Evolutionary conservation across 2,797 vertebrate species (phyloP).

Genomic region (Enteromius argenteus): DNA sequence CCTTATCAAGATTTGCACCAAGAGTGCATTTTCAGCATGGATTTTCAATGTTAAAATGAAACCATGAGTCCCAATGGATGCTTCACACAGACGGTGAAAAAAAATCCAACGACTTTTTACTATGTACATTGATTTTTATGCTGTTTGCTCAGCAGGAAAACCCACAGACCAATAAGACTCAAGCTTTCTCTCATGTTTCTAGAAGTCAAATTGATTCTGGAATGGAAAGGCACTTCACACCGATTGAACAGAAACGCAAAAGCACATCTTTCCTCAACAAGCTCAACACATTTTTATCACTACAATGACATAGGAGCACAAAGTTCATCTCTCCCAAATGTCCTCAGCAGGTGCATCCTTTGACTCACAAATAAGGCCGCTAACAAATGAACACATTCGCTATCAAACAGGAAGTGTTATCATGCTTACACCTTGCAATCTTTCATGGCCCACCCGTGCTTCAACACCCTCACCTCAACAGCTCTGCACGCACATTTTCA

Average conservation of each 20-base stretch:
- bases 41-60: conserved; percentile 1
- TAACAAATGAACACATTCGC: conserved; percentile 29
- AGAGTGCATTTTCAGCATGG: conserved; percentile 1
- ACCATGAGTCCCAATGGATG: neutral
- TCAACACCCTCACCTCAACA: conserved; percentile 5
- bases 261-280: neutral
- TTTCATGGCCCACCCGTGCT: neutral
- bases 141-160: conserved; percentile 5
- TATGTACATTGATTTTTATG: conserved; percentile 10
- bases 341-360: conserved; percentile 55
- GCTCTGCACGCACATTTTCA: conserved; percentile 9
- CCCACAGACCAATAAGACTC: neutral
- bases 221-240: neutral
- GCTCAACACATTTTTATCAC: neutral
- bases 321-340: neutral
- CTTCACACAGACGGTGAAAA: neutral
- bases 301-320: neutral
- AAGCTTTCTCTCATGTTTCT: conserved; percentile 4
- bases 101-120: neutral
- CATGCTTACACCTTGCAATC: conserved; percentile 27
- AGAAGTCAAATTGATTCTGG: neutral
- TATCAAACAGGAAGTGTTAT: conserved; percentile 38
- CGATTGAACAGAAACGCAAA: neutral
- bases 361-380: neutral
- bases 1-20: neutral